These are phyloP conservation scores for Pollenia angustigena DNA, from an alignment of 2,888 invertebrate species.

Conservation along the genomic window DNA sequence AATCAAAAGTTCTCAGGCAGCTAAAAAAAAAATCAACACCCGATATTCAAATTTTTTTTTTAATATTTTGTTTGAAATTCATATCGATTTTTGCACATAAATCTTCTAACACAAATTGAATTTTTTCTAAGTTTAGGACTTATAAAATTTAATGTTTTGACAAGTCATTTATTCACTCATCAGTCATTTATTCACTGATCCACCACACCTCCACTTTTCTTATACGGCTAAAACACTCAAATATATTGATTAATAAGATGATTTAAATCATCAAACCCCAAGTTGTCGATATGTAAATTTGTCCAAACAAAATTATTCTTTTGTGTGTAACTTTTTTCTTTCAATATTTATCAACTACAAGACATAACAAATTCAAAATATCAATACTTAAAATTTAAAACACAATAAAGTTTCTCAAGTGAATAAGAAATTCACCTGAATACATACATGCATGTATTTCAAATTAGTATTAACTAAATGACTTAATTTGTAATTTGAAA, in stretches of 20 bases:
- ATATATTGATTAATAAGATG: constrained; percentile 1
- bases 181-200: neutral
- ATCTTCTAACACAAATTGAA: too few species aligned
- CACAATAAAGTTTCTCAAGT: neutral
- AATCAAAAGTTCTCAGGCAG: too few species aligned
- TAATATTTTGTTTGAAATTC: too few species aligned
- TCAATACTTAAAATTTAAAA: neutral
- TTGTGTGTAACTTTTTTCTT: neutral
- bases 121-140: too few species aligned
- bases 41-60: too few species aligned
- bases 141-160: constrained; percentile 4
- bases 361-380: constrained; percentile 4
- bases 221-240: neutral
- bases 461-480: too few species aligned
- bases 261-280: constrained; percentile 5
- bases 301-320: neutral
- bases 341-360: neutral
- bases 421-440: too few species aligned
- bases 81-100: too few species aligned
- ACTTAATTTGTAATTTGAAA: too few species aligned
- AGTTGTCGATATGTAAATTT: neutral
- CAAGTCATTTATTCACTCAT: neutral
- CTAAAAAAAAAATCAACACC: too few species aligned
- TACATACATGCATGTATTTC: too few species aligned
- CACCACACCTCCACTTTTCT: constrained; percentile 11